Percentiles rank a stretch among this genome's conserved stretches.
These are phyloP conservation scores for Clarias batrachus DNA, from an alignment of 2,113 vertebrate species.

Conservation along the genomic window DNA sequence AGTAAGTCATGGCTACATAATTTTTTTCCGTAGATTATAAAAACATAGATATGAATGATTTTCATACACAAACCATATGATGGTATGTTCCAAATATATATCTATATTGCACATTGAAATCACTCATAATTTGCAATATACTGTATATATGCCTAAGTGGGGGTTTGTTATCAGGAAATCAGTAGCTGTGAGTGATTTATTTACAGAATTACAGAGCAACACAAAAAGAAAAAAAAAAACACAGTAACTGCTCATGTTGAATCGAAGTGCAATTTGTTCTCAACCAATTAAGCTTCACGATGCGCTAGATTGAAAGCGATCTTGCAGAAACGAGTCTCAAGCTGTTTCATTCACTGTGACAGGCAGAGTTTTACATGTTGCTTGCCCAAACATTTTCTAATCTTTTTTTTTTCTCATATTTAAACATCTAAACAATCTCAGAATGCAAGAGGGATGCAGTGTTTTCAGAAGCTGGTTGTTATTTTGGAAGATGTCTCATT, in stretches of 20 bases:
- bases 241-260: not conserved
- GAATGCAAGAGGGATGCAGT: not conserved
- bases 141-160: not conserved
- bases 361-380: not conserved
- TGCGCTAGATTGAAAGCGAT: not conserved
- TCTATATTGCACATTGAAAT: not conserved
- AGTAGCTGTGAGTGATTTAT: not conserved
- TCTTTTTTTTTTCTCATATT: not conserved
- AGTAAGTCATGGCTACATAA: no score
- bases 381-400: no score
- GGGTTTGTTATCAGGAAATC: not conserved
- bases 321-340: not conserved
- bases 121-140: not conserved
- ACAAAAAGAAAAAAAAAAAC: not conserved
- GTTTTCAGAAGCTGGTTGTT: not conserved
- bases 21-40: no score
- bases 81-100: no score
- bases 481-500: not conserved
- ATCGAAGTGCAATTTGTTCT: constrained; percentile 13
- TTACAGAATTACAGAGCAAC: not conserved
- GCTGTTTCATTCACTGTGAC: not conserved
- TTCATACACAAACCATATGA: no score
- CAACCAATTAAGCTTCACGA: not conserved
- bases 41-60: no score
- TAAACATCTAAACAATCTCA: not conserved